A percentile compares a stretch with the other conserved stretches of the same genome.
These are phyloP conservation scores for Oncopeltus fasciatus DNA, from an alignment of 1,140 invertebrate species.

Conservation along the genomic window DNA sequence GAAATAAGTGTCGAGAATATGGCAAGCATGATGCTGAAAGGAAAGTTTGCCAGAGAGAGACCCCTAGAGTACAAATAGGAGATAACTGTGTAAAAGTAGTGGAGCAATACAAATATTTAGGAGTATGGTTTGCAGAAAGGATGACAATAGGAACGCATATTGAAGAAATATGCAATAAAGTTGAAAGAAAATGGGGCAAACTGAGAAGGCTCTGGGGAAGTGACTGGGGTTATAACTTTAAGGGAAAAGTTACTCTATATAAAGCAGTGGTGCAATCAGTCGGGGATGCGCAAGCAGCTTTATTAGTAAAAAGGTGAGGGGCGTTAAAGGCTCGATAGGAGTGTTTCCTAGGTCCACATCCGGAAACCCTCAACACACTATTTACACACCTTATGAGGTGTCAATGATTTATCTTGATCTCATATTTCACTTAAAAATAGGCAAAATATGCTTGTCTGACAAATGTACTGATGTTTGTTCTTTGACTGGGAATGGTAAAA, in stretches of 20 bases:
- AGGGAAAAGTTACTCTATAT: too few relatives aligned
- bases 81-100: neutral
- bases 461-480: too few relatives aligned
- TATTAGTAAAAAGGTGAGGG: neutral
- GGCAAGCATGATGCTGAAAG: neutral
- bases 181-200: neutral
- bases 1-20: too few relatives aligned
- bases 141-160: neutral
- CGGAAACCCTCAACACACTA: too few relatives aligned
- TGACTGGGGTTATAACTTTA: too few relatives aligned
- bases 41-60: neutral
- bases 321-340: neutral
- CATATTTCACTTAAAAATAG: too few relatives aligned
- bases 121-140: neutral
- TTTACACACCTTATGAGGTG: too few relatives aligned
- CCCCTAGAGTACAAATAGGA: neutral
- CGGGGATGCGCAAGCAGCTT: neutral
- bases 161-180: neutral
- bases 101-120: neutral
- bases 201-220: too few relatives aligned
- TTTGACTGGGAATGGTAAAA: too few relatives aligned
- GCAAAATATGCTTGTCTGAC: too few relatives aligned
- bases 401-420: too few relatives aligned
- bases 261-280: neutral
- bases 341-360: too few relatives aligned